Conservation (phyloP, 2,888 invertebrate genomes). For the Monopis laevigella region DNA sequence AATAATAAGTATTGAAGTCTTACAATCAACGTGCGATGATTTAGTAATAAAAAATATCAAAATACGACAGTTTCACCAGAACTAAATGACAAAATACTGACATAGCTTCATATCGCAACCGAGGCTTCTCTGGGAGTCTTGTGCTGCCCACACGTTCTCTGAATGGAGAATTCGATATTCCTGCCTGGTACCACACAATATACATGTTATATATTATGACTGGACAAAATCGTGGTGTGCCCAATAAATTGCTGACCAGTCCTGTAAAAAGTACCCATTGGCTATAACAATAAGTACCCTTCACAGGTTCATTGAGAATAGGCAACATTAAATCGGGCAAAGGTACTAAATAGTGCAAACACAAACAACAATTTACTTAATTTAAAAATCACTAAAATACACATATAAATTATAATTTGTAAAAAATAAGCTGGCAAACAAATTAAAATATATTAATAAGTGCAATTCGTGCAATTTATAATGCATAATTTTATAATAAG, state of each 20-base stretch:
- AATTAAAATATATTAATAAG: slow-evolving; percentile 23
- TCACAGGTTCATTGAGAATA: no score
- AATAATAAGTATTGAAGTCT: no score
- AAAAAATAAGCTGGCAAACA: slow-evolving; percentile 51
- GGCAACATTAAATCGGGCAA: no score
- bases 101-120: slow-evolving; percentile 81
- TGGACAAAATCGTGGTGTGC: not conserved
- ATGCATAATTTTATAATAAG: slow-evolving; percentile 49
- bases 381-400: no score
- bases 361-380: no score
- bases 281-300: no score
- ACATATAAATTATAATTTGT: no score
- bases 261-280: no score
- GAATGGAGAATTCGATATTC: slow-evolving; percentile 81
- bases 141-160: slow-evolving; percentile 91
- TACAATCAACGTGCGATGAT: not conserved
- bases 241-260: no score
- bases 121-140: slow-evolving; percentile 85
- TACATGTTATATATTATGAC: slow-evolving; percentile 8
- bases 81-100: slow-evolving; percentile 38
- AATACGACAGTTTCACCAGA: not conserved
- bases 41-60: not conserved
- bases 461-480: slow-evolving; percentile 51
- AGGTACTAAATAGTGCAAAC: no score
- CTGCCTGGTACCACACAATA: slow-evolving; percentile 42